phyloP scores from a whole-genome alignment of 2,888 invertebrate genomes.

The Dysmachus trigonus region DNA sequence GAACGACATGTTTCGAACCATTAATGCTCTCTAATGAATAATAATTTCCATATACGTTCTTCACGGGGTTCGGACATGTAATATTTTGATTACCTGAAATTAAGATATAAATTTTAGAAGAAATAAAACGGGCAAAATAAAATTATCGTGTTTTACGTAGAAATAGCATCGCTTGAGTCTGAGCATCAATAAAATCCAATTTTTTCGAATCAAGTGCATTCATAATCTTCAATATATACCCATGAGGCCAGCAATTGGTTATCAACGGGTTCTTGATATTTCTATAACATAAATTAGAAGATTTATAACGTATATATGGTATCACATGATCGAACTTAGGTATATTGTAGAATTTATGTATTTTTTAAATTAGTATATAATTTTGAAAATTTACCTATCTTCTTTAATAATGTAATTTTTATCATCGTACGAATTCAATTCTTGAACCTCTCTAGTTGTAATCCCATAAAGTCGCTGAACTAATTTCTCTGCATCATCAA shows the following conservation, averaged over 20 bases:
- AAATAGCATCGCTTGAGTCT: slow-evolving; percentile 77
- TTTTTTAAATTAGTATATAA: not conserved
- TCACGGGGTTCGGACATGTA: slow-evolving; percentile 75
- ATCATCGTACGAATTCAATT: slow-evolving; percentile 63
- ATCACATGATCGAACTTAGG: not conserved
- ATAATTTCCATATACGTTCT: slow-evolving; percentile 73
- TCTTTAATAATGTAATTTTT: slow-evolving; percentile 61
- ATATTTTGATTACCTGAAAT: slow-evolving; percentile 70
- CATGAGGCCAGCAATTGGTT: slow-evolving; percentile 67
- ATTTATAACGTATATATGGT: not conserved
- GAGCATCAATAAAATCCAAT: slow-evolving; percentile 74
- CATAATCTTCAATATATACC: slow-evolving; percentile 83
- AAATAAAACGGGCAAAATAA: slow-evolving; percentile 18
- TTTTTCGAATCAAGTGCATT: slow-evolving; percentile 84
- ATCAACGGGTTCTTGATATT: slow-evolving; percentile 71
- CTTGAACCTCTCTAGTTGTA: slow-evolving; percentile 58
- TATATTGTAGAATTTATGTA: no score
- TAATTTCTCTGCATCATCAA: slow-evolving; percentile 58
- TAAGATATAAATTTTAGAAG: slow-evolving; percentile 38
- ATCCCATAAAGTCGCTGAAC: slow-evolving; percentile 63
- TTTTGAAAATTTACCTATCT: slow-evolving; percentile 57
- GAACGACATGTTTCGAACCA: slow-evolving; percentile 71
- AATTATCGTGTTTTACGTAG: slow-evolving; percentile 68
- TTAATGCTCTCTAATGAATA: slow-evolving; percentile 68
- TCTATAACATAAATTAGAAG: slow-evolving; percentile 52